Evolutionary conservation across 2,888 invertebrate species (phyloP).

Genomic region (Polydesmus complanatus): DNA sequence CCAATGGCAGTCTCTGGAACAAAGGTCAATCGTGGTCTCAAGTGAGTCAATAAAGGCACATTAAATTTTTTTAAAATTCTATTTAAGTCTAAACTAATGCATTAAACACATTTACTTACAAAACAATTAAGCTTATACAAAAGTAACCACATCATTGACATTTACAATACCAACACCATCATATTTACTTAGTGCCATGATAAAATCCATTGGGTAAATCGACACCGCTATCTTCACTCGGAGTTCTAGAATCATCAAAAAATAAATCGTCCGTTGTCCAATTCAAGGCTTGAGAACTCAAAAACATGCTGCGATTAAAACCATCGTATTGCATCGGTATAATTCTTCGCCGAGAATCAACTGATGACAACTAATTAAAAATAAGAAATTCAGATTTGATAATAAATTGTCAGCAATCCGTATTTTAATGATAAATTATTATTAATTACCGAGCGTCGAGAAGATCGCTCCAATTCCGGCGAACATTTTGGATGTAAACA

Average conservation of each 20-base stretch:
- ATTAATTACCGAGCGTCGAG: background rate
- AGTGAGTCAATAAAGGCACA: constrained; percentile 7
- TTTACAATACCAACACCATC: background rate
- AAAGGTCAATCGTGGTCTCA: constrained; percentile 10
- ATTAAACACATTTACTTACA: too few relatives aligned
- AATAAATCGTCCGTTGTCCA: constrained; percentile 7
- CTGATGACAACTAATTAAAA: constrained; percentile 1
- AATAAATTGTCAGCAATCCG: background rate
- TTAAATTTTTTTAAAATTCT: background rate
- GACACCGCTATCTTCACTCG: constrained; percentile 88
- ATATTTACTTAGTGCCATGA: constrained; percentile 7
- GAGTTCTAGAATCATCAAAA: constrained; percentile 46
- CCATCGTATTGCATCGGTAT: constrained; percentile 24
- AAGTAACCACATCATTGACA: background rate
- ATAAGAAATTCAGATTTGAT: too few relatives aligned
- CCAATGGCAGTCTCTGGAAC: constrained; percentile 14
- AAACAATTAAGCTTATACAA: background rate
- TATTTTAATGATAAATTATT: background rate
- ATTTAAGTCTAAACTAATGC: background rate
- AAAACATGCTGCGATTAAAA: constrained; percentile 26
- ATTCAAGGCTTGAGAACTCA: constrained; percentile 12
- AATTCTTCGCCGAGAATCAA: background rate
- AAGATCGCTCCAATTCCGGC: background rate
- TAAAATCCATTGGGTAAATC: constrained; percentile 51
- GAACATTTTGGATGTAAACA: background rate